Percentiles rank a stretch among this genome's conserved stretches.
Evolutionary conservation across 1,140 invertebrate genomes (phyloP).

Genomic region (Matsumurasca onukii): DNA sequence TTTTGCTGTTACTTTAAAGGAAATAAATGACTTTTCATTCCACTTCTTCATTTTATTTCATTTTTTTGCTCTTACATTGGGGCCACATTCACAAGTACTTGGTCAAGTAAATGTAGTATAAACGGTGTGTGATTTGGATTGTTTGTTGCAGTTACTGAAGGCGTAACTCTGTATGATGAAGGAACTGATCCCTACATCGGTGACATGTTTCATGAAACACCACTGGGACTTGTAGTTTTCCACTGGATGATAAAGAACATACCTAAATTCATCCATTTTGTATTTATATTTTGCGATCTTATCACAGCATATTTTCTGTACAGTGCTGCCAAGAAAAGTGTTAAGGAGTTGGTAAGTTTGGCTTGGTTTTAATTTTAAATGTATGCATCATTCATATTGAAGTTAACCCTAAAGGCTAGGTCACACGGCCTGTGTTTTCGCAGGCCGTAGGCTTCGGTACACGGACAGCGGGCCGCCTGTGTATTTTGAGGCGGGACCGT

Average conservation of each 20-base stretch:
- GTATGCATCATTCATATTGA: too few species aligned
- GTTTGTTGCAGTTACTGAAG: conserved; percentile 74
- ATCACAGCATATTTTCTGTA: conserved; percentile 71
- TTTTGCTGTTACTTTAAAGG: too few species aligned
- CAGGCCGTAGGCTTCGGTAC: too few species aligned
- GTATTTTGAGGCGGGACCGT: too few species aligned
- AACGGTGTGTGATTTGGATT: neutral
- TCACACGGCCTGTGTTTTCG: too few species aligned
- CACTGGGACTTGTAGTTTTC: conserved; percentile 68
- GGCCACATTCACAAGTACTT: neutral
- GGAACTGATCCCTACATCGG: conserved; percentile 87
- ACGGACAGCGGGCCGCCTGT: too few species aligned
- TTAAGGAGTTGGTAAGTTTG: conserved; percentile 57
- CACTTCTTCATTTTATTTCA: neutral
- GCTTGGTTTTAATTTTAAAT: too few species aligned
- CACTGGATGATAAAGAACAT: conserved; percentile 67
- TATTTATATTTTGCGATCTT: conserved; percentile 75
- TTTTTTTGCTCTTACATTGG: neutral
- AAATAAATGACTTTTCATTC: neutral
- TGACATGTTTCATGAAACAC: conserved; percentile 91
- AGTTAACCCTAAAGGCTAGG: too few species aligned
- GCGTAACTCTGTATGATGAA: conserved; percentile 73
- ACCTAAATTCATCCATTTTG: conserved; percentile 55
- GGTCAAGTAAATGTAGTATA: neutral
- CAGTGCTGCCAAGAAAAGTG: conserved; percentile 65